These are phyloP conservation scores for Epistrophella euchroma DNA, from an alignment of 2,888 invertebrate genomes.

Conservation along the genomic window DNA sequence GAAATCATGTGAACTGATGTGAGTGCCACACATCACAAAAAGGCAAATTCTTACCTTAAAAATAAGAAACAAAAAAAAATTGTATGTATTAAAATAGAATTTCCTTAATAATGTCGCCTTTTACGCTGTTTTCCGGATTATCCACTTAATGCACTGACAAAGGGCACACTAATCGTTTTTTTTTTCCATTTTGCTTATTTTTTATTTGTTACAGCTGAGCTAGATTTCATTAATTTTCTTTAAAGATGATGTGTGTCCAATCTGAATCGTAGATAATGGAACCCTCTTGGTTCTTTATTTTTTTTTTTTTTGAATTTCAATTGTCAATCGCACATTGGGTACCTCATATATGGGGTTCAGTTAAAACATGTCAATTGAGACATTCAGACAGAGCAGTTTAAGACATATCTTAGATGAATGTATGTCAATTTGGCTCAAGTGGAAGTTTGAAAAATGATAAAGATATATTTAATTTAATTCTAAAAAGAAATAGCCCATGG, in stretches of 20 bases:
- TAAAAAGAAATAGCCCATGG: slow-evolving; percentile 20
- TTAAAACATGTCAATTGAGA: slow-evolving; percentile 53
- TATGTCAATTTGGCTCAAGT: slow-evolving; percentile 69
- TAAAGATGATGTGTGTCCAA: slow-evolving; percentile 61
- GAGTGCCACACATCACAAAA: slow-evolving; percentile 40
- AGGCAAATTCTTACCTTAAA: slow-evolving; percentile 38
- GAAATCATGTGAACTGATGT: slow-evolving; percentile 66
- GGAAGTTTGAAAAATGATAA: slow-evolving; percentile 35
- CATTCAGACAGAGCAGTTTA: slow-evolving; percentile 31
- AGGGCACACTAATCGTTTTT: slow-evolving; percentile 72
- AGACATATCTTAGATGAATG: slow-evolving; percentile 67
- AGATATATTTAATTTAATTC: background rate
- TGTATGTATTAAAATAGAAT: slow-evolving; percentile 28
- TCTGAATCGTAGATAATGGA: slow-evolving; percentile 40
- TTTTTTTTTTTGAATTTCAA: slow-evolving; percentile 52
- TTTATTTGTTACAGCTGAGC: slow-evolving; percentile 28
- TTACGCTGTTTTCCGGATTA: slow-evolving; percentile 74
- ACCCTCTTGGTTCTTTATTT: slow-evolving; percentile 11
- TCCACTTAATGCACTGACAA: slow-evolving; percentile 74
- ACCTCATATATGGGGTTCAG: slow-evolving; percentile 34
- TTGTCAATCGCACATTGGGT: slow-evolving; percentile 46
- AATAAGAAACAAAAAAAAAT: slow-evolving; percentile 18
- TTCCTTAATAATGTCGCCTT: slow-evolving; percentile 74
- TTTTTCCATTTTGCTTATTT: slow-evolving; percentile 17
- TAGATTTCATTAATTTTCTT: slow-evolving; percentile 72